These are phyloP conservation scores for Bradypodion pumilum DNA, from an alignment of 2,797 vertebrate genomes.

Conservation along the genomic window DNA sequence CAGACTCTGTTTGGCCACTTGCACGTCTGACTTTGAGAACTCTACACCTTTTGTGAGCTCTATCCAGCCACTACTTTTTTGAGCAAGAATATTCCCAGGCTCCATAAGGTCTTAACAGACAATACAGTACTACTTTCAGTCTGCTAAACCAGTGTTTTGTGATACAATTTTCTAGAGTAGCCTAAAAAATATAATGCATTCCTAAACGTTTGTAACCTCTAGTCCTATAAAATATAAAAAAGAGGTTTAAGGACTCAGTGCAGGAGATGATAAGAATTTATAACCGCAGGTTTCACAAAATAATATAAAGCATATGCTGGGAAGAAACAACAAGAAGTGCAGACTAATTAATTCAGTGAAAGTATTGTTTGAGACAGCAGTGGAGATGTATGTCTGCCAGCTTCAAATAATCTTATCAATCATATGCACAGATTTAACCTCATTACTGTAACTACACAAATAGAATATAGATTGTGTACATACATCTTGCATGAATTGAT, in stretches of 20 bases:
- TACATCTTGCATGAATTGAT: neutral
- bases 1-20: neutral
- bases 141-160: neutral
- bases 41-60: neutral
- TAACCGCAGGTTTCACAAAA: neutral
- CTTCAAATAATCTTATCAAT: neutral
- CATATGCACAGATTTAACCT: neutral
- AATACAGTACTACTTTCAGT: neutral
- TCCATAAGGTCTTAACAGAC: neutral
- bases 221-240: conserved; percentile 5
- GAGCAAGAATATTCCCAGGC: neutral
- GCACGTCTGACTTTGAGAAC: neutral
- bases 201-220: neutral
- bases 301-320: neutral
- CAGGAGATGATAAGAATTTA: neutral
- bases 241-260: neutral
- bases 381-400: neutral
- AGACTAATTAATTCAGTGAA: neutral
- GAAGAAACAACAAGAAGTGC: neutral
- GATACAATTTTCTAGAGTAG: neutral
- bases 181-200: neutral
- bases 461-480: neutral
- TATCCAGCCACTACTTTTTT: neutral
- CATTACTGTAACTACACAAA: neutral
- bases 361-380: neutral